phyloP scores from a whole-genome alignment of 2,888 invertebrate genomes.

The Noctua pronuba region DNA sequence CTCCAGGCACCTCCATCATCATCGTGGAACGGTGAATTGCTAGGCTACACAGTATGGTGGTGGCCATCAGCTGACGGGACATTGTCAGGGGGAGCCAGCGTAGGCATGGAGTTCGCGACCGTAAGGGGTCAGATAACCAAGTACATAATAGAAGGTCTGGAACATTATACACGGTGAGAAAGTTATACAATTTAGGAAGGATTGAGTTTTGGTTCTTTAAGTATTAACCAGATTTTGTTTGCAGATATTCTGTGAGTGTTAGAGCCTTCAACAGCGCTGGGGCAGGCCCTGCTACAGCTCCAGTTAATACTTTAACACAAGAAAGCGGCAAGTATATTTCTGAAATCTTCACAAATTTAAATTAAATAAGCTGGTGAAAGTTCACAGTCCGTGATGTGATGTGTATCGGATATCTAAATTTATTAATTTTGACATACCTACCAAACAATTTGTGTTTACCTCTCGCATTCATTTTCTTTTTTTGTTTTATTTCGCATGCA shows the following conservation, averaged over 20 bases:
- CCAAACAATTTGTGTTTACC: no score
- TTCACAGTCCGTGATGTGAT: background rate
- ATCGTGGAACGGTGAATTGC: constrained; percentile 94
- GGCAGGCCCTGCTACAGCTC: constrained; percentile 94
- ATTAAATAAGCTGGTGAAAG: background rate
- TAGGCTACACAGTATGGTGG: constrained; percentile 95
- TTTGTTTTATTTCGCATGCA: no score
- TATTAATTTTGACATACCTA: no score
- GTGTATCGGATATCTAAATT: background rate
- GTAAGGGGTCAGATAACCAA: constrained; percentile 94
- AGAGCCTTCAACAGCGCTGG: constrained; percentile 96
- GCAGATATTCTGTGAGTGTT: constrained; percentile 94
- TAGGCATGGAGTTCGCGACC: constrained; percentile 91
- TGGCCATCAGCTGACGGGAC: constrained; percentile 87
- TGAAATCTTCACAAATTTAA: background rate
- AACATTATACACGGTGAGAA: constrained; percentile 93
- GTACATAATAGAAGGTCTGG: constrained; percentile 92
- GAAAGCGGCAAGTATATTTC: constrained; percentile 92
- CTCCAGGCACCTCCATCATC: constrained; percentile 92
- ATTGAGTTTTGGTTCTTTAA: background rate
- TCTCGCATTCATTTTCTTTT: no score
- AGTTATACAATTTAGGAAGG: background rate
- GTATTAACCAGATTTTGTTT: constrained; percentile 44
- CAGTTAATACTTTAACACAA: constrained; percentile 94
- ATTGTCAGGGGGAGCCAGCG: constrained; percentile 80